Evolutionary conservation across 2,888 invertebrate genomes (phyloP).

Genomic region (Corbicula japonica): DNA sequence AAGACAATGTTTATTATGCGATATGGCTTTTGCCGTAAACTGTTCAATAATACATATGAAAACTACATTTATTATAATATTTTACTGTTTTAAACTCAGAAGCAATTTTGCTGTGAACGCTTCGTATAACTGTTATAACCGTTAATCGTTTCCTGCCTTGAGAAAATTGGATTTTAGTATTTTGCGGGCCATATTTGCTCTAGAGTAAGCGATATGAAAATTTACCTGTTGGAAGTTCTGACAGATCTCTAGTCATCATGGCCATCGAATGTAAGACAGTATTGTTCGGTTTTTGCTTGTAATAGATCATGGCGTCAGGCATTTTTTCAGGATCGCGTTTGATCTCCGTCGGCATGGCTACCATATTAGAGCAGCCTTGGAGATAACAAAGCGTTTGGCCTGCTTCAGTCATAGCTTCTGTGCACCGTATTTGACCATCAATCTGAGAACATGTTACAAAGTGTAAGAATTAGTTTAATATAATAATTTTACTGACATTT

Average conservation of each 20-base stretch:
- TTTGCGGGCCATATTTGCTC: neutral
- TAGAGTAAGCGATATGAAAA: neutral
- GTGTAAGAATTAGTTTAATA: too few species aligned
- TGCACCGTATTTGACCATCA: constrained; percentile 67
- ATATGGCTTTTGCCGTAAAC: too few species aligned
- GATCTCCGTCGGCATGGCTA: constrained; percentile 68
- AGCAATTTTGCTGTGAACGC: too few species aligned
- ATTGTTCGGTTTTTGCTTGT: constrained; percentile 45
- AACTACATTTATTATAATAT: too few species aligned
- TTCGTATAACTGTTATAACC: too few species aligned
- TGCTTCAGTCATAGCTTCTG: constrained; percentile 54
- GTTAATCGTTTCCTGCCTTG: too few species aligned
- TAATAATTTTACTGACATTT: too few species aligned
- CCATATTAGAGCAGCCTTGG: constrained; percentile 60
- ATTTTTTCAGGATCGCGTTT: constrained; percentile 70
- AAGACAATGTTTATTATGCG: too few species aligned
- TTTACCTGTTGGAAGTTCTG: constrained; percentile 67
- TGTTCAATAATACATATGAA: too few species aligned
- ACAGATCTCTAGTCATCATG: constrained; percentile 68
- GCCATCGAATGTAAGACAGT: constrained; percentile 58
- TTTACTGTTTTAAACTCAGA: too few species aligned
- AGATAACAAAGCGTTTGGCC: constrained; percentile 60
- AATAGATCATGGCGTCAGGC: constrained; percentile 68
- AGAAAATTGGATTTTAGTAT: too few species aligned
- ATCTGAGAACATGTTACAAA: too few species aligned